phyloP scores from a whole-genome alignment of 2,888 invertebrate species.

The Ectemnius lituratus region DNA sequence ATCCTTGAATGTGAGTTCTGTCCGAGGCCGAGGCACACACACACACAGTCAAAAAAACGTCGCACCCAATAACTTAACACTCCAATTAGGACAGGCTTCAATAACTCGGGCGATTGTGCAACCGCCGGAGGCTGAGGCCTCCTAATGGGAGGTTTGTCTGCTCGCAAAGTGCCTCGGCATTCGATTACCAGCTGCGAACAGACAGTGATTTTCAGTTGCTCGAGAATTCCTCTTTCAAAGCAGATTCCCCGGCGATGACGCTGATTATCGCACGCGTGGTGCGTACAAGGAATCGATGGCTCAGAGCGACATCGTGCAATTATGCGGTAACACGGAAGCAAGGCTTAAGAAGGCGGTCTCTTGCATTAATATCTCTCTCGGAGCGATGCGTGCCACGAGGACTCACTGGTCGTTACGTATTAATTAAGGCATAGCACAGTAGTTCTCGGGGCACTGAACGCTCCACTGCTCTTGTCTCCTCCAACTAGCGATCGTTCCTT shows the following conservation, averaged over 20 bases:
- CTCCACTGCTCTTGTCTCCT: slow-evolving; percentile 58
- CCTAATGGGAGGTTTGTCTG: slow-evolving; percentile 8
- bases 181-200: background rate
- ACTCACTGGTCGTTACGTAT: slow-evolving; percentile 41
- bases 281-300: too few relatives aligned
- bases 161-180: background rate
- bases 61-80: slow-evolving; percentile 15
- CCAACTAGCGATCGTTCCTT: slow-evolving; percentile 52
- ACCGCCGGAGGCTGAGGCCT: slow-evolving; percentile 2
- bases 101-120: slow-evolving; percentile 32
- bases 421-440: slow-evolving; percentile 51
- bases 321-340: slow-evolving; percentile 2
- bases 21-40: too few relatives aligned
- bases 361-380: slow-evolving; percentile 24
- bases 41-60: background rate
- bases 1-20: too few relatives aligned
- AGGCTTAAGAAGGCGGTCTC: slow-evolving; percentile 19
- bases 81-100: slow-evolving; percentile 14
- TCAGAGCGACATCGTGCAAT: slow-evolving; percentile 9
- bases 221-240: too few relatives aligned
- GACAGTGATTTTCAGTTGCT: background rate
- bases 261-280: too few relatives aligned
- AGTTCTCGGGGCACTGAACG: slow-evolving; percentile 50
- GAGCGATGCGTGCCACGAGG: slow-evolving; percentile 26
- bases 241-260: too few relatives aligned